phyloP scores from a whole-genome alignment of 2,113 vertebrate genomes.

The Gavia stellata region DNA sequence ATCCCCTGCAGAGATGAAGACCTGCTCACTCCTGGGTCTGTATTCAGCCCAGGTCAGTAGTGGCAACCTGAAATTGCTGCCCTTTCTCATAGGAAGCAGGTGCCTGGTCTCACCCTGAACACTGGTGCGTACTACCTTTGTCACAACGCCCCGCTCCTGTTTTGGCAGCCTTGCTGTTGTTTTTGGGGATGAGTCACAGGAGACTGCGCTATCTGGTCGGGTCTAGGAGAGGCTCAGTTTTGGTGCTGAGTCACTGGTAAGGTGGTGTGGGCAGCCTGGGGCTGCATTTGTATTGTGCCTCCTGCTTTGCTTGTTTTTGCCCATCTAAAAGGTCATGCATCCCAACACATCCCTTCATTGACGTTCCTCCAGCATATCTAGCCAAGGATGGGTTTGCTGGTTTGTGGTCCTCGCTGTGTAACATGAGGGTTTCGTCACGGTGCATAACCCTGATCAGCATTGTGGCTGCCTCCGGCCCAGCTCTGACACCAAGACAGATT shows the following conservation, averaged over 20 bases:
- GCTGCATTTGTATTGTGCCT: background rate
- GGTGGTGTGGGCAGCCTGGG: background rate
- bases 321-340: background rate
- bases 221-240: background rate
- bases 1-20: background rate
- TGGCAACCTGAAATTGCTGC: background rate
- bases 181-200: slow-evolving; percentile 29
- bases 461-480: background rate
- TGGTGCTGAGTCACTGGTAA: slow-evolving; percentile 23
- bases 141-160: rapidly evolving
- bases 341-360: background rate
- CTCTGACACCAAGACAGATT: background rate
- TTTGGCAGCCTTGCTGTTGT: background rate
- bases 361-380: background rate
- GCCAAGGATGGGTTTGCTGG: background rate
- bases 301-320: background rate
- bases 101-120: background rate
- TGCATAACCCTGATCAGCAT: background rate
- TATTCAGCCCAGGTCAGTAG: background rate
- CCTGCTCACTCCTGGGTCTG: rapidly evolving
- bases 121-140: background rate
- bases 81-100: background rate
- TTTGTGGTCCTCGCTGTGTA: rapidly evolving
- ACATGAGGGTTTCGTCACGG: rapidly evolving
- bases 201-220: background rate